Percentiles rank a stretch among this genome's conserved stretches.
Conservation (phyloP, 1,140 invertebrate genomes). For the Zelostemma sp. region DNA sequence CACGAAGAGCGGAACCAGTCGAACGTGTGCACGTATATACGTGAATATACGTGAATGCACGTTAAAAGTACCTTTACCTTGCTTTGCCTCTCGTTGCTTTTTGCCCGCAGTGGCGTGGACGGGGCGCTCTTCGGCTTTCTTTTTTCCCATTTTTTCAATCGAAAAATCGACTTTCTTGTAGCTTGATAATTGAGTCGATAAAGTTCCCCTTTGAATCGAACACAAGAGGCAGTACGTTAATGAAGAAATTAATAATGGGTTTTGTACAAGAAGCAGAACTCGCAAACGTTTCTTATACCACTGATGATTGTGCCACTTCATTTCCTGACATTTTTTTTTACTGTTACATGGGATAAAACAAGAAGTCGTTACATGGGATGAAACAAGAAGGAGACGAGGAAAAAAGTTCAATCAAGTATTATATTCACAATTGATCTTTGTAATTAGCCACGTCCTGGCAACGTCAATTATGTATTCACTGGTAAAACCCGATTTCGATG, state of each 20-base stretch:
- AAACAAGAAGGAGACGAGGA: conserved; percentile 16
- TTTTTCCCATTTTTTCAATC: conserved; percentile 16
- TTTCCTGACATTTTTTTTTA: conserved; percentile 3
- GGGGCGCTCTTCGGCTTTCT: conserved; percentile 38
- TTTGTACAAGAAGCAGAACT: background rate
- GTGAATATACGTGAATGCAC: background rate
- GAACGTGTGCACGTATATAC: conserved; percentile 33
- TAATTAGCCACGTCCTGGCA: conserved; percentile 8
- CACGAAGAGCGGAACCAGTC: conserved; percentile 48
- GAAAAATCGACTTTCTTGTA: background rate
- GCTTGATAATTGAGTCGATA: background rate
- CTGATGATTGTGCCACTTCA: background rate
- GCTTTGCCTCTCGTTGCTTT: conserved; percentile 33
- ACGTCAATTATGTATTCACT: conserved; percentile 12
- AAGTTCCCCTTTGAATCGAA: background rate
- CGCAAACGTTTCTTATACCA: background rate
- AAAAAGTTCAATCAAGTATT: conserved; percentile 5
- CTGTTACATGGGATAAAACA: background rate
- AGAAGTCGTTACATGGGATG: background rate
- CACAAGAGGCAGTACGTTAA: background rate
- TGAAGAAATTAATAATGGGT: background rate
- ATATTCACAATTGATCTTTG: conserved; percentile 13
- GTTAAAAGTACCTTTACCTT: conserved; percentile 8
- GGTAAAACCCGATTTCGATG: background rate
- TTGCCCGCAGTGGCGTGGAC: conserved; percentile 32